phyloP scores from a whole-genome alignment of 2,888 invertebrate genomes.

The Trichacis sp. region DNA sequence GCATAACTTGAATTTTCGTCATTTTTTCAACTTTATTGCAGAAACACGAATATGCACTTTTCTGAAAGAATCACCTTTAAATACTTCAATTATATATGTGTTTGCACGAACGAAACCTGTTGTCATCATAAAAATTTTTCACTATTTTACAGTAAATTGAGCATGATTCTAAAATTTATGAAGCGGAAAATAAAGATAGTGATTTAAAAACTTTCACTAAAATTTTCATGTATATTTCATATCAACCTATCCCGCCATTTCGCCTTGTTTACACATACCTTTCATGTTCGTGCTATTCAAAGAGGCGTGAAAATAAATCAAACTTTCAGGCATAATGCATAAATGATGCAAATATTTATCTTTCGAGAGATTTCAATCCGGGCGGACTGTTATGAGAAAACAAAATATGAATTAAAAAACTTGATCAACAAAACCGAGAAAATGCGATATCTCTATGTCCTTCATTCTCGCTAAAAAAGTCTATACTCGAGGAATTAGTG shows the following conservation, averaged over 20 bases:
- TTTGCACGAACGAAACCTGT: neutral
- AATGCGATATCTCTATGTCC: neutral
- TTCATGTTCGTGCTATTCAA: neutral
- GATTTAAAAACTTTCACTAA: constrained; percentile 4
- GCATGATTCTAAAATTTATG: too few species aligned
- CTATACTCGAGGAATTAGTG: too few species aligned
- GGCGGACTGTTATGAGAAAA: neutral
- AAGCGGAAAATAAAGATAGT: constrained; percentile 4
- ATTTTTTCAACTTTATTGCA: too few species aligned
- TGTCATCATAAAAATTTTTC: too few species aligned
- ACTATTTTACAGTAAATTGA: too few species aligned
- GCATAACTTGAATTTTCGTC: too few species aligned
- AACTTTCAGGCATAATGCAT: constrained; percentile 9
- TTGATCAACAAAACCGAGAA: neutral
- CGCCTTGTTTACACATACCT: neutral
- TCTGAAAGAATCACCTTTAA: neutral
- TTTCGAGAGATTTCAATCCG: constrained; percentile 7
- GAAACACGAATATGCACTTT: too few species aligned
- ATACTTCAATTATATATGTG: neutral
- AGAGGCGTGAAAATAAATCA: constrained; percentile 5
- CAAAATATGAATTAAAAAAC: constrained; percentile 9
- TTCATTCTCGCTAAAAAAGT: neutral
- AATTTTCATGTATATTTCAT: constrained; percentile 12
- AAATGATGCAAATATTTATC: constrained; percentile 9
- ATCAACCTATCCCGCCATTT: neutral